These are phyloP conservation scores for Petrocephalus microphthalmus DNA, from an alignment of 2,113 vertebrate genomes.

Conservation along the genomic window DNA sequence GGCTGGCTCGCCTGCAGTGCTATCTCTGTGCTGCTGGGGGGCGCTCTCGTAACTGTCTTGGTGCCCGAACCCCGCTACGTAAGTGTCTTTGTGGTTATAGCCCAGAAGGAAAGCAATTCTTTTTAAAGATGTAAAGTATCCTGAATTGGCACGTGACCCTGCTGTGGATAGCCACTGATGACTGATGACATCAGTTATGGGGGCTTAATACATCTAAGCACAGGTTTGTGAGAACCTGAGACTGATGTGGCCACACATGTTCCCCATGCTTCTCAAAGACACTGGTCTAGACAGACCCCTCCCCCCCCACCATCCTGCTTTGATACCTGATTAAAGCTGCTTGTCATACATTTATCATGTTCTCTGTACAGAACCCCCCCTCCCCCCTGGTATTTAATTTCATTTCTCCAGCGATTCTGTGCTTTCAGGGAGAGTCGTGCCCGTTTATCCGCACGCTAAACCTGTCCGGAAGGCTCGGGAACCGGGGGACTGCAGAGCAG, in stretches of 20 bases:
- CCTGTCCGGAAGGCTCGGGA: not conserved
- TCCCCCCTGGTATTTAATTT: not conserved
- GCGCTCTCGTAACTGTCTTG: not conserved
- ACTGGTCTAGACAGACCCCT: conserved; percentile 68
- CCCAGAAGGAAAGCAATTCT: not conserved
- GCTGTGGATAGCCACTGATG: not conserved
- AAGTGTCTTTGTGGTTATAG: not conserved
- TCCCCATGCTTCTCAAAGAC: conserved; percentile 61
- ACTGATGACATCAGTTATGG: not conserved
- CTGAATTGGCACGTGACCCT: not conserved
- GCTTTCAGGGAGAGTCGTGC: not conserved
- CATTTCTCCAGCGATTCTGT: not conserved
- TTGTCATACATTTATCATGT: conserved; percentile 62
- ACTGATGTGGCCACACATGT: conserved; percentile 71
- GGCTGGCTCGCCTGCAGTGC: not conserved
- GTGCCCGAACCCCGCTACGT: not conserved
- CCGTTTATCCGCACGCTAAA: not conserved
- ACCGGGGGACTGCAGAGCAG: not conserved
- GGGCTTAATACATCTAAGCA: conserved; percentile 41
- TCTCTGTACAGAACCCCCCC: conserved; percentile 26
- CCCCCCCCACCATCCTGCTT: conserved; percentile 56
- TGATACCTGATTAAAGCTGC: conserved; percentile 73
- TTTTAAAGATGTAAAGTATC: not conserved
- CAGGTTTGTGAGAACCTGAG: conserved; percentile 40
- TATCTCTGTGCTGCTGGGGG: not conserved